These are phyloP conservation scores for Neoaliturus tenellus DNA, from an alignment of 2,888 invertebrate genomes.

Conservation along the genomic window DNA sequence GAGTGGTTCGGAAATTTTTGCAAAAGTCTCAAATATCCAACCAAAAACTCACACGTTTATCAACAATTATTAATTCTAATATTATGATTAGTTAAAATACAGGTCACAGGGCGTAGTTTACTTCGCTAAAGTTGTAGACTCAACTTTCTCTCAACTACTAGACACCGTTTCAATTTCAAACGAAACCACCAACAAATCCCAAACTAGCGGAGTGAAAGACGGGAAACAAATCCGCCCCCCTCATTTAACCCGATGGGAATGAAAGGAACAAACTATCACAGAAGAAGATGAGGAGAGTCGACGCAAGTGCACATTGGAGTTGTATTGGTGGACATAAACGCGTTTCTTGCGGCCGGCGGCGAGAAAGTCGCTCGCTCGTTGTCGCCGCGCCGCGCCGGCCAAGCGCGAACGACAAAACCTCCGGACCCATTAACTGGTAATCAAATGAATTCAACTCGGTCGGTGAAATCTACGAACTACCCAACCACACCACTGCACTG, in stretches of 20 bases:
- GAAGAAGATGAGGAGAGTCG: not conserved
- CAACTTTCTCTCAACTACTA: too few species aligned
- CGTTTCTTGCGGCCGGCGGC: not conserved
- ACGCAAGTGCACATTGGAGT: not conserved
- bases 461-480: not conserved
- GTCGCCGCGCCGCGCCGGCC: not conserved
- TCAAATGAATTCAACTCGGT: conserved; percentile 19
- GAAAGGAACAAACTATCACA: not conserved
- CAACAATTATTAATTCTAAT: too few species aligned
- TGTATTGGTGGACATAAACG: not conserved
- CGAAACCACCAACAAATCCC: too few species aligned
- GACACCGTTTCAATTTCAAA: too few species aligned
- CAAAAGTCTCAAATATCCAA: too few species aligned
- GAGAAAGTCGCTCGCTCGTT: not conserved
- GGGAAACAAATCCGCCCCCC: not conserved
- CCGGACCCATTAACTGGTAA: conserved; percentile 19
- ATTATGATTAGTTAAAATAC: too few species aligned
- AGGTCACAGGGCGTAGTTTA: too few species aligned
- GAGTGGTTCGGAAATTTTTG: too few species aligned
- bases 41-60: too few species aligned
- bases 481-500: not conserved
- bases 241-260: not conserved
- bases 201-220: not conserved
- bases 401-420: conserved; percentile 26
- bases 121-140: too few species aligned